Evolutionary conservation across 53 echinoderm and acorn worm species (phyloP).

Genomic region (Glandiceps talaboti): DNA sequence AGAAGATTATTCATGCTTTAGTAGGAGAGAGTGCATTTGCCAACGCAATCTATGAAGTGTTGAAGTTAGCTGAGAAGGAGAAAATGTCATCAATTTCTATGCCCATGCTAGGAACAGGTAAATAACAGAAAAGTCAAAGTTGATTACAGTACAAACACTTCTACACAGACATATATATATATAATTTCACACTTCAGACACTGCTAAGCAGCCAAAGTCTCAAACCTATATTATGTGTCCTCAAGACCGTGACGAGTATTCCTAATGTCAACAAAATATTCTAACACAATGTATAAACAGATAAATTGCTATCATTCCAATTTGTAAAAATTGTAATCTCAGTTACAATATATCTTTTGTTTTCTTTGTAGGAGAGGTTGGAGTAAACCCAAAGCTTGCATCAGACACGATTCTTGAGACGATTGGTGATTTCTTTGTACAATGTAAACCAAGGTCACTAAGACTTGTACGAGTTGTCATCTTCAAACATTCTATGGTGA

Average conservation of each 20-base stretch:
- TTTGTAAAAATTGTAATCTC: too few species aligned
- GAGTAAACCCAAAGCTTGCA: constrained; percentile 9
- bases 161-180: too few species aligned
- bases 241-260: too few species aligned
- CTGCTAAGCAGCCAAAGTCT: too few species aligned
- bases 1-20: constrained; percentile 17
- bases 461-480: constrained; percentile 20
- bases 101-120: constrained; percentile 38
- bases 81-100: constrained; percentile 20
- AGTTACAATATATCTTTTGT: too few species aligned
- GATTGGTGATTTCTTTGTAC: constrained; percentile 26
- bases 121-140: too few species aligned
- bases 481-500: constrained; percentile 18
- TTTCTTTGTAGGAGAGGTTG: constrained; percentile 8
- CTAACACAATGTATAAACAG: too few species aligned
- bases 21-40: constrained; percentile 3
- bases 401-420: constrained; percentile 19
- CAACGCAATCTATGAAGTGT: constrained; percentile 3
- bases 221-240: too few species aligned
- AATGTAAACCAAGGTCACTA: constrained; percentile 20
- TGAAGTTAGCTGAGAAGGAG: constrained; percentile 4
- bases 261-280: too few species aligned
- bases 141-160: too few species aligned
- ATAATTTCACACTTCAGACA: too few species aligned
- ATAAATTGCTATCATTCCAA: too few species aligned